A percentile compares a stretch with the other conserved stretches of the same genome.
phyloP scores from a whole-genome alignment of 2,888 invertebrate species.

The Vesta saturnalis region DNA sequence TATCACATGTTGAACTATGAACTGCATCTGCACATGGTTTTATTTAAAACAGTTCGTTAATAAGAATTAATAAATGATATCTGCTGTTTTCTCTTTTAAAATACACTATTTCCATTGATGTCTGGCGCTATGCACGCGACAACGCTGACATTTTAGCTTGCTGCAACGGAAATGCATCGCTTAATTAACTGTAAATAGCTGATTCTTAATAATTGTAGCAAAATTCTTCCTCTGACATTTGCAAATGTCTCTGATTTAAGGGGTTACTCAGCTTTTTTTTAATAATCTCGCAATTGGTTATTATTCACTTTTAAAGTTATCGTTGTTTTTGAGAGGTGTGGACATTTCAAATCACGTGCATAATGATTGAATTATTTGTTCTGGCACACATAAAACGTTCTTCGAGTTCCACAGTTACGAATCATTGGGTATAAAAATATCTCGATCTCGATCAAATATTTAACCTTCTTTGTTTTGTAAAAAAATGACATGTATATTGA shows the following conservation, averaged over 20 bases:
- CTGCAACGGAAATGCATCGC: slow-evolving; percentile 44
- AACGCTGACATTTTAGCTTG: slow-evolving; percentile 39
- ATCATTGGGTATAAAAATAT: slow-evolving; percentile 27
- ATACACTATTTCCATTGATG: slow-evolving; percentile 42
- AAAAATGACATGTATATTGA: too few species aligned
- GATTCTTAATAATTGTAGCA: slow-evolving; percentile 20
- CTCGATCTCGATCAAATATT: slow-evolving; percentile 16
- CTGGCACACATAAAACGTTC: slow-evolving; percentile 27
- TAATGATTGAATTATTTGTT: slow-evolving; percentile 21
- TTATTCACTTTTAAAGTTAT: not conserved
- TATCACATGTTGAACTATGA: slow-evolving; percentile 39
- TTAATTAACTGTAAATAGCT: slow-evolving; percentile 41
- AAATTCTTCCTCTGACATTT: slow-evolving; percentile 21
- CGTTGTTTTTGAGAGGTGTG: slow-evolving; percentile 2
- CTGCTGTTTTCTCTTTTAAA: slow-evolving; percentile 36
- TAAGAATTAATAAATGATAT: slow-evolving; percentile 42
- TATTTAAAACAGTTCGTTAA: slow-evolving; percentile 39
- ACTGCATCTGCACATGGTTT: slow-evolving; percentile 41
- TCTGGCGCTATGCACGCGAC: slow-evolving; percentile 43
- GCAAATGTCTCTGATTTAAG: slow-evolving; percentile 18
- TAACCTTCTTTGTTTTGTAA: slow-evolving; percentile 1
- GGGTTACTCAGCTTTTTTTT: too few species aligned
- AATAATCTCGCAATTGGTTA: not conserved
- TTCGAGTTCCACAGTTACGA: slow-evolving; percentile 23
- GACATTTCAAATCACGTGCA: not conserved